phyloP scores from a whole-genome alignment of 1,140 invertebrate genomes.

The Cydia strobilella region DNA sequence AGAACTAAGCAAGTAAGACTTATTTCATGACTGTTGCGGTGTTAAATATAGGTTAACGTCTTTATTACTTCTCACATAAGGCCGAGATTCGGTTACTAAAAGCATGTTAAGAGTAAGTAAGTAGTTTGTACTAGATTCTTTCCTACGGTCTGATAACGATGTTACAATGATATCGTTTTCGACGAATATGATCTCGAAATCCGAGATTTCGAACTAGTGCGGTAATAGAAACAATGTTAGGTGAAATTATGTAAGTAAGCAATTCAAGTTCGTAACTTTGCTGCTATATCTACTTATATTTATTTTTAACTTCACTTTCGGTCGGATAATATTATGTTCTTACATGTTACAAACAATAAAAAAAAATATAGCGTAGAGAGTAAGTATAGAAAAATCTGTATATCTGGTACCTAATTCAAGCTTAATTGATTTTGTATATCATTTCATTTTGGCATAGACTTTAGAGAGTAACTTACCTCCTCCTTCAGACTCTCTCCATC shows the following conservation, averaged over 20 bases:
- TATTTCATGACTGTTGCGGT: not conserved
- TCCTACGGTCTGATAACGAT: conserved; percentile 21
- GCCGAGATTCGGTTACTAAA: not conserved
- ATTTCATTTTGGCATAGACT: no score
- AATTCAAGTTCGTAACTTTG: conserved; percentile 14
- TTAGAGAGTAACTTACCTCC: no score
- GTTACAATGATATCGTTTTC: conserved; percentile 15
- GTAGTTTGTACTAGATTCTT: conserved; percentile 20
- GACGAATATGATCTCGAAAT: not conserved
- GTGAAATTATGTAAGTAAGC: conserved; percentile 15
- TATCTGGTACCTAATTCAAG: no score
- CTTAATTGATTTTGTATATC: no score
- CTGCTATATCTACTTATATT: no score
- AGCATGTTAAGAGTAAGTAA: not conserved
- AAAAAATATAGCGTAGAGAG: no score
- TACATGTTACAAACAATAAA: no score
- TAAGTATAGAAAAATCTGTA: no score
- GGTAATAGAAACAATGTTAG: conserved; percentile 12
- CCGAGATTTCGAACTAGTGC: conserved; percentile 5
- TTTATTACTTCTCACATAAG: not conserved
- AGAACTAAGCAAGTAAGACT: not conserved
- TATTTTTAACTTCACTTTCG: no score
- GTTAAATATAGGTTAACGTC: not conserved
- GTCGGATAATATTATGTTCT: no score
- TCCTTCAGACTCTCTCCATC: conserved; percentile 50